Conservation (phyloP, 2,888 invertebrate species). For the Cepaea hortensis region DNA sequence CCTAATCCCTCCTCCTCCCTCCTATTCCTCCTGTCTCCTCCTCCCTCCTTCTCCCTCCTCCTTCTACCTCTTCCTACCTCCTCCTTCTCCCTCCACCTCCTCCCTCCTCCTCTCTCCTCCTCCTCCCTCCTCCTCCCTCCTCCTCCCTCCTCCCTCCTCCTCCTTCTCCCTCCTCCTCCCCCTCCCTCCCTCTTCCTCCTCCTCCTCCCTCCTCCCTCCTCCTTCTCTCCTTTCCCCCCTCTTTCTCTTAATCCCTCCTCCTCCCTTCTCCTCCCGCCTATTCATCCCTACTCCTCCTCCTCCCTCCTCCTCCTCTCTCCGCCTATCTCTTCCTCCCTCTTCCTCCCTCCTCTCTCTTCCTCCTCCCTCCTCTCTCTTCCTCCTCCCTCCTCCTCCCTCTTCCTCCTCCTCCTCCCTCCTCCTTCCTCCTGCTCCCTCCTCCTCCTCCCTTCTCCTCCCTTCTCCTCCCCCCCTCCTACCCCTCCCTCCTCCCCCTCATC, state of each 20-base stretch:
- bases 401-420: not conserved
- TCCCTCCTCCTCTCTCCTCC: not conserved
- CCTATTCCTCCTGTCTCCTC: too few species aligned
- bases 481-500: too few species aligned
- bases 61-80: not conserved
- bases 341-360: not conserved
- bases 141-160: not conserved
- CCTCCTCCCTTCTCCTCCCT: slow-evolving; percentile 23
- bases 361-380: not conserved
- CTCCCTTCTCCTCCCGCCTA: slow-evolving; percentile 28
- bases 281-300: not conserved
- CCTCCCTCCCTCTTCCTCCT: slow-evolving; percentile 7
- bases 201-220: slow-evolving; percentile 8
- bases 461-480: not conserved
- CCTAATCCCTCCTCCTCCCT: too few species aligned
- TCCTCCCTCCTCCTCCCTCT: slow-evolving; percentile 16
- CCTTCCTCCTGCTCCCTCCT: not conserved
- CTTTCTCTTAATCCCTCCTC: slow-evolving; percentile 16
- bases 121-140: slow-evolving; percentile 17
- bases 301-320: too few species aligned
- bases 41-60: too few species aligned
- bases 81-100: slow-evolving; percentile 5
- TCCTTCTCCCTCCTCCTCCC: not conserved
- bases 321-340: slow-evolving; percentile 7
- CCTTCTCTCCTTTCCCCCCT: slow-evolving; percentile 6